phyloP scores from a whole-genome alignment of 2,888 invertebrate species.

The Corbicula japonica region DNA sequence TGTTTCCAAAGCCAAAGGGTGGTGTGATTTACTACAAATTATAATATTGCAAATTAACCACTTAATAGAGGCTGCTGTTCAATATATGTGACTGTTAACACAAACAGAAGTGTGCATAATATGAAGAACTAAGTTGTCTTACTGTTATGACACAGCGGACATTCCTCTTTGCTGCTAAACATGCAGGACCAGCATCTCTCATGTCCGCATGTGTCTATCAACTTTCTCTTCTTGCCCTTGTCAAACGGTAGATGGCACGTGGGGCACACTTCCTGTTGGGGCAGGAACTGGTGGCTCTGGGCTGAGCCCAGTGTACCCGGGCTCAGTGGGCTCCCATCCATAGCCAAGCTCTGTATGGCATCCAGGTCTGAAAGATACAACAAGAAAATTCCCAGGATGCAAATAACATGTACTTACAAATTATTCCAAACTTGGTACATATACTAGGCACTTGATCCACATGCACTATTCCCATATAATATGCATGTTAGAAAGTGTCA shows the following conservation, averaged over 20 bases:
- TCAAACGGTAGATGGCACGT: constrained; percentile 93
- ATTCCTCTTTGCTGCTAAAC: constrained; percentile 95
- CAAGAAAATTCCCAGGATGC: too few relatives aligned
- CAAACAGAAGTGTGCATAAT: background rate
- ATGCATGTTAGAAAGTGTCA: too few relatives aligned
- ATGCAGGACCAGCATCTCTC: constrained; percentile 98
- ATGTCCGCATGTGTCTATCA: constrained; percentile 98
- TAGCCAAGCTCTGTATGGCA: constrained; percentile 77
- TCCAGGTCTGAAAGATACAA: constrained; percentile 77
- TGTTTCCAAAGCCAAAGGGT: too few relatives aligned
- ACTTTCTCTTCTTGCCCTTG: constrained; percentile 97
- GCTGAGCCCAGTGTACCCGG: constrained; percentile 34
- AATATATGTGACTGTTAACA: too few relatives aligned
- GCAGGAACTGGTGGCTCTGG: constrained; percentile 40
- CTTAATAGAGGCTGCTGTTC: too few relatives aligned
- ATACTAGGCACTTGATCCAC: too few relatives aligned
- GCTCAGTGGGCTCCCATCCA: constrained; percentile 67
- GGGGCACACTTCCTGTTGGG: constrained; percentile 83
- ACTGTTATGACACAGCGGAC: constrained; percentile 91
- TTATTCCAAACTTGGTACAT: too few relatives aligned
- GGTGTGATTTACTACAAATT: too few relatives aligned
- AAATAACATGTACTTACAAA: too few relatives aligned
- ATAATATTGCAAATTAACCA: too few relatives aligned
- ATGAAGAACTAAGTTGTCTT: constrained; percentile 47
- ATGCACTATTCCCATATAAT: too few relatives aligned